These are phyloP conservation scores for Otolemur garnettii DNA, from an alignment of 2,113 vertebrate genomes.

Conservation along the genomic window DNA sequence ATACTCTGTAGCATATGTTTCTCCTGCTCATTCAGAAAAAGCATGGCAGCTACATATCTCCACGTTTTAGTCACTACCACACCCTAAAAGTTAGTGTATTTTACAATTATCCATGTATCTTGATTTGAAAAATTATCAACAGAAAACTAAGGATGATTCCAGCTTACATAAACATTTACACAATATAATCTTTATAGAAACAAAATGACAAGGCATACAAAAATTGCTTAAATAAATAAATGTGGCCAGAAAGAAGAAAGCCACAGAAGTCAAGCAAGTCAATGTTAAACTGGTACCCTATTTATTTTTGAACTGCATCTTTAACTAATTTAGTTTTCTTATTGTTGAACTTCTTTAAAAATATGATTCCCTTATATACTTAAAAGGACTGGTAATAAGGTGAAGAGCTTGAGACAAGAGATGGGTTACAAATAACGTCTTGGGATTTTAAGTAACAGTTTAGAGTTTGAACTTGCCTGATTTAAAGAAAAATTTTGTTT, in stretches of 20 bases:
- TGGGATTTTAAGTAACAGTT: slow-evolving; percentile 77
- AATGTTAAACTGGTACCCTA: slow-evolving; percentile 71
- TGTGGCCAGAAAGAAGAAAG: slow-evolving; percentile 79
- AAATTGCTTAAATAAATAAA: slow-evolving; percentile 85
- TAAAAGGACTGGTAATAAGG: slow-evolving; percentile 72
- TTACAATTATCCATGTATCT: slow-evolving; percentile 80
- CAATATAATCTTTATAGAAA: slow-evolving; percentile 84
- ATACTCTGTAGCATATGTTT: slow-evolving; percentile 79
- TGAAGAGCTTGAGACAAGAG: slow-evolving; percentile 65
- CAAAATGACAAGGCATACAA: slow-evolving; percentile 83
- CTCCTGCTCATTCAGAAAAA: slow-evolving; percentile 83
- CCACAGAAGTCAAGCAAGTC: slow-evolving; percentile 82
- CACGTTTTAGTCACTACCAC: slow-evolving; percentile 83
- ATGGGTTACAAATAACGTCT: slow-evolving; percentile 64
- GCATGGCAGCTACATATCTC: slow-evolving; percentile 80
- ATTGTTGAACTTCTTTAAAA: slow-evolving; percentile 70
- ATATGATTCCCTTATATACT: slow-evolving; percentile 65
- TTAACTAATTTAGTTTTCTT: slow-evolving; percentile 77
- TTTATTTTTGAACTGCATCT: slow-evolving; percentile 71
- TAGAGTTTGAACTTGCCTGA: slow-evolving; percentile 59
- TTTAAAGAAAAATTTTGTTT: slow-evolving; percentile 65
- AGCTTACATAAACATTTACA: slow-evolving; percentile 87
- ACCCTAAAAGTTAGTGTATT: slow-evolving; percentile 83
- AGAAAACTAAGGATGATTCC: slow-evolving; percentile 83
- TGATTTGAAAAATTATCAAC: slow-evolving; percentile 77